Base-by-base conservation (phyloP, 1,140 invertebrate species). In the Drosophila pandora region DNA sequence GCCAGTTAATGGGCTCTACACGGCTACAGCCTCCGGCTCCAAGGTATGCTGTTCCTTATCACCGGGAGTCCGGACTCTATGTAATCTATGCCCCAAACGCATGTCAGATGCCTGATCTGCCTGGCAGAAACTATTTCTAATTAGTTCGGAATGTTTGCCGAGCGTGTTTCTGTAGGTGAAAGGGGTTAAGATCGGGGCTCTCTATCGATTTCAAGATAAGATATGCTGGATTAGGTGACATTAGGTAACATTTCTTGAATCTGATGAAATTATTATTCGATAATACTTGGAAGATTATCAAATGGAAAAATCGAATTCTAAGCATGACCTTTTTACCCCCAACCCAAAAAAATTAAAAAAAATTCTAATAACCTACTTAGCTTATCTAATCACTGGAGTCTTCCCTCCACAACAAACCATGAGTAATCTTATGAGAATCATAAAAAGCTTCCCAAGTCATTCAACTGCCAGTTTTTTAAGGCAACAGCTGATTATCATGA, bases 91-190 rank as follows among this genome's bases (percentile, higher is more conserved):
- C 25, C 47, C 53, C 32, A 48, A 71, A 62, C 57, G 68, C 70
- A 73, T 73, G 70, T 30, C 62, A 64, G 28, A 17, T 69, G 65
- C 43, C 62, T 64, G 47, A 67, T 67, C 34, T 22, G 37, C 37
- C 6, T 22, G 37, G 47, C 6, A 9, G 34, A 58, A 65, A 45
- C 49, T 49, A 30, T 55, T 30, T 13, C 69, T 63, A 62, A 73
- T 74, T 74, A 74, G 39, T 64, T 32, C 34, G 59, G 32, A 57
- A 69, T 74, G 71, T 74, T 74, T 74, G 71, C 47, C 34, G 50
- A 73, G 50, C 58, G 50, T 55, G 70, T 39, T 22, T 22, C 10
- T 62, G 43, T 67, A 67, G 63, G 63, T 67, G 63, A 67, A 67
- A 63, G 63, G 63, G 63, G 63, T 67, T 67, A 67, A 25, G 60